Conservation (phyloP, 2,113 vertebrate species). For the Podarcis cretensis region DNA sequence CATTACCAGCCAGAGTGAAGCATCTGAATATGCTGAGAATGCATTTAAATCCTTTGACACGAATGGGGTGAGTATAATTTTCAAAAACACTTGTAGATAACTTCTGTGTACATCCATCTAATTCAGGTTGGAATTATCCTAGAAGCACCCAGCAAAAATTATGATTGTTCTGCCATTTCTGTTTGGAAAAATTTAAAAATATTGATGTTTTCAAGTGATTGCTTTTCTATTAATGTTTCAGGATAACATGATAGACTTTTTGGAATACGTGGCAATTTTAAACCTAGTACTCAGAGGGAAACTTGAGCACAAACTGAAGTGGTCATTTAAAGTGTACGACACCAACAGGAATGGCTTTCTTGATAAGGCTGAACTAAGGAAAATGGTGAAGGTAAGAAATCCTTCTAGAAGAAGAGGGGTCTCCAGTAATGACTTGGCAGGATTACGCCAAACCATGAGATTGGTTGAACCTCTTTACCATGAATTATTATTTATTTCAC, state of each 20-base stretch:
- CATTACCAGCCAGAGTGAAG: slow-evolving; percentile 72
- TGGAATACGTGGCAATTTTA: slow-evolving; percentile 79
- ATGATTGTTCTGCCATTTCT: neutral
- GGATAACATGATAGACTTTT: slow-evolving; percentile 81
- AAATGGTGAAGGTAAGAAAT: slow-evolving; percentile 70
- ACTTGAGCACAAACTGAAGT: slow-evolving; percentile 76
- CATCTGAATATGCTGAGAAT: slow-evolving; percentile 73
- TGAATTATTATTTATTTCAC: too few species aligned
- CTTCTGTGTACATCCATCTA: neutral
- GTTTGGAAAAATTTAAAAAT: neutral
- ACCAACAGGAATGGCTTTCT: slow-evolving; percentile 75
- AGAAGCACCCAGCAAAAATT: neutral
- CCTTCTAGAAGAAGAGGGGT: neutral
- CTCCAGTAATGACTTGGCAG: neutral
- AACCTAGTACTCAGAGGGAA: slow-evolving; percentile 79
- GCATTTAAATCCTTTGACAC: slow-evolving; percentile 80
- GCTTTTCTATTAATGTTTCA: slow-evolving; percentile 38
- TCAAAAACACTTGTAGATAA: neutral
- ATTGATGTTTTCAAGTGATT: neutral
- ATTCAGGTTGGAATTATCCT: neutral
- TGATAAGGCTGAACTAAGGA: slow-evolving; percentile 71
- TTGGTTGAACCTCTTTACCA: neutral
- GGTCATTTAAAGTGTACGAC: slow-evolving; percentile 82
- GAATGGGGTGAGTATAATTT: slow-evolving; percentile 74
- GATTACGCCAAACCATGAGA: neutral